Base-by-base conservation (phyloP, 92 coral and sea anemone species). In the Paramuricea clavata region DNA sequence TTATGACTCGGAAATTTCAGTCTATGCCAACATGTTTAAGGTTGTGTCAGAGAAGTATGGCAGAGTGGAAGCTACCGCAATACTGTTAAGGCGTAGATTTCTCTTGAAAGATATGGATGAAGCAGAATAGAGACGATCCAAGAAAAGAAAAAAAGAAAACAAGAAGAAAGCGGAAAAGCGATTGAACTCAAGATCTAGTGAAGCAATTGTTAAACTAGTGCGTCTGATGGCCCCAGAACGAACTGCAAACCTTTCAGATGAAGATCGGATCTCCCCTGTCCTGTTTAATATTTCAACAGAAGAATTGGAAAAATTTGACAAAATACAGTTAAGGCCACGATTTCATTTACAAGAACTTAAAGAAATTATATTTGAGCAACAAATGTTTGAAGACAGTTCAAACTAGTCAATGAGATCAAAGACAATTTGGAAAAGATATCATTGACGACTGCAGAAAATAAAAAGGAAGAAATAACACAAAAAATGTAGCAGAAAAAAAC, bases 191-290 rank as follows among this genome's bases (percentile, higher is more conserved):
- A 79, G 84, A 12, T 69, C 28, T 3, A 79, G 84, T 79, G 73
- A 32, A 79, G 84, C 84, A 50, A 49, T 79, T 79, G 84, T 79
- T 6, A 59, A 59, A 13, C 84, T 79, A 3, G 34, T 79, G 3
- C 73, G 84, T 34, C 84, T 80, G 12, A 80, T 80, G 1, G 85
- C 85, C 4, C 74, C 85, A 80, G 85, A 80, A 80, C 69, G 85
- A 16, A 15, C 85, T 50, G 85, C 72, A 80, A 80, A 23, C 85
- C 85, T 80, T 50, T 80, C 85, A 50, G 85, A 80, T 80, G 85
- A 80, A 4, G 85, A 80, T 80, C 85, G 50, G 12, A 8, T 25
- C 85, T 80, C 85, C 73, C 85, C 85, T 35, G 56, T 50, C 85
- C n/a, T n/a, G n/a, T 80, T 80, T 57, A 47, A 50, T 11, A 80